Conservation (phyloP, 2,888 invertebrate genomes). For the Archips xylosteana region DNA sequence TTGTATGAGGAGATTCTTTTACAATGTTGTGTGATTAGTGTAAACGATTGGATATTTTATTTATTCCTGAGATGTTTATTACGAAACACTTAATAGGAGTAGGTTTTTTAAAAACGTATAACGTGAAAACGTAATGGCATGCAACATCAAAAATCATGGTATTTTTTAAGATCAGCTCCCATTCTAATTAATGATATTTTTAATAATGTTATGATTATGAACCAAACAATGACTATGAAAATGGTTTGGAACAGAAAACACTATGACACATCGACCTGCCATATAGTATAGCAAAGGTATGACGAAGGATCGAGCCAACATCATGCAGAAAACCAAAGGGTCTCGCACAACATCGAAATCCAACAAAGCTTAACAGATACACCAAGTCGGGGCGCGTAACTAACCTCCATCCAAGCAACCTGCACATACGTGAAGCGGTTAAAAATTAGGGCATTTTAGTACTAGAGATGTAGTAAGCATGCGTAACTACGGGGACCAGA, state of each 20-base stretch:
- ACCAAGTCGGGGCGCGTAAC: slow-evolving; percentile 67
- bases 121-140: slow-evolving; percentile 28
- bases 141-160: slow-evolving; percentile 34
- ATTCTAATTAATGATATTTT: not conserved
- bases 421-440: slow-evolving; percentile 75
- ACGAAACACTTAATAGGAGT: not conserved
- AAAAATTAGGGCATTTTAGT: slow-evolving; percentile 44
- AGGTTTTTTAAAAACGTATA: not conserved
- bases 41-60: not conserved
- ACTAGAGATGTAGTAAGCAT: slow-evolving; percentile 27
- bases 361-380: slow-evolving; percentile 51
- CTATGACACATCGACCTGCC: slow-evolving; percentile 7
- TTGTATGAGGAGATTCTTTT: not conserved
- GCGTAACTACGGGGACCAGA: not conserved
- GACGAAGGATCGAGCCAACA: slow-evolving; percentile 11
- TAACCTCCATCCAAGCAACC: slow-evolving; percentile 89
- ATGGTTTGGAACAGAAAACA: slow-evolving; percentile 6
- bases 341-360: slow-evolving; percentile 55
- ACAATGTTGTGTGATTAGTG: not conserved
- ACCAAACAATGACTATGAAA: not conserved
- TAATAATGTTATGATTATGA: not conserved
- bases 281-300: not conserved
- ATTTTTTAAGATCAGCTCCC: not conserved
- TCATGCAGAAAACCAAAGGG: slow-evolving; percentile 46
- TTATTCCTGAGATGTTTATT: not conserved